Conservation (phyloP, 2,113 vertebrate species). For the Orycteropus afer region DNA sequence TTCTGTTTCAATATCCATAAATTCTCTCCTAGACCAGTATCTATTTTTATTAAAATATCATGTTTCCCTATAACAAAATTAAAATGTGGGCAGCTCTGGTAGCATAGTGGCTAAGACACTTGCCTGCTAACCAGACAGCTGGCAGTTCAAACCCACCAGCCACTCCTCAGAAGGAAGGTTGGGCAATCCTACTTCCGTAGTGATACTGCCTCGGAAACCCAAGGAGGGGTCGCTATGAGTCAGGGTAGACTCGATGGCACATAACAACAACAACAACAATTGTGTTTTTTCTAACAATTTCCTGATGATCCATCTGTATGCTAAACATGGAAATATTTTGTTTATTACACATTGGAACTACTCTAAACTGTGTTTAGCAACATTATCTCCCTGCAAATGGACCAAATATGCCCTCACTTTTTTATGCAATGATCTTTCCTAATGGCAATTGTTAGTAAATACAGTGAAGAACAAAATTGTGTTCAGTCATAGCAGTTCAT, state of each 20-base stretch:
- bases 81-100: slow-evolving; percentile 12
- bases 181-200: too few relatives aligned
- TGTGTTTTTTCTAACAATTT: neutral
- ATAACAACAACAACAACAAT: too few relatives aligned
- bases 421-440: slow-evolving; percentile 11
- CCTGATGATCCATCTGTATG: neutral
- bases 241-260: too few relatives aligned
- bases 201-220: too few relatives aligned
- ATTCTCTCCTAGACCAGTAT: neutral
- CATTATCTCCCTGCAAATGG: slow-evolving; percentile 30
- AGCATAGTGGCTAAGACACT: too few relatives aligned
- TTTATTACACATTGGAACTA: neutral
- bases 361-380: slow-evolving; percentile 25
- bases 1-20: slow-evolving; percentile 6
- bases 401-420: neutral
- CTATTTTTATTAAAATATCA: slow-evolving; percentile 18
- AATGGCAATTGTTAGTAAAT: slow-evolving; percentile 60
- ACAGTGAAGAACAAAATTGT: slow-evolving; percentile 11
- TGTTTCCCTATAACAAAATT: neutral
- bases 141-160: too few relatives aligned
- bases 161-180: too few relatives aligned
- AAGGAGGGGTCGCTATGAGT: too few relatives aligned
- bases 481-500: slow-evolving; percentile 56
- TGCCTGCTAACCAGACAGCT: too few relatives aligned
- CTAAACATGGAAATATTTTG: slow-evolving; percentile 34